Evolutionary conservation across 1,140 invertebrate genomes (phyloP).

Genomic region (Paraescarpia echinospica): DNA sequence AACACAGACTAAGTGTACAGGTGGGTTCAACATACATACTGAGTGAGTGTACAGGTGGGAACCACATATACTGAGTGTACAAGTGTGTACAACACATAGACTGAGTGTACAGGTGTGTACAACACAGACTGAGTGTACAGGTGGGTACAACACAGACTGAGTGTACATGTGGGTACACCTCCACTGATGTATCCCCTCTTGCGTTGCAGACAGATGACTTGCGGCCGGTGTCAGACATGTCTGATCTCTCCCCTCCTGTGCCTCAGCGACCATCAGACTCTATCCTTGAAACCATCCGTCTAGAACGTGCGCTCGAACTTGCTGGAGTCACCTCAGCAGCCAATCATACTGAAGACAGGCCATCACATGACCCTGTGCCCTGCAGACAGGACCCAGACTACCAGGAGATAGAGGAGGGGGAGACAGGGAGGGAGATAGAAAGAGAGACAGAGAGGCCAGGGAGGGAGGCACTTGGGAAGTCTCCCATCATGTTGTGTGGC

Average conservation of each 20-base stretch:
- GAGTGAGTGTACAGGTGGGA: too few species aligned
- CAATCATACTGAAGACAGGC: not conserved
- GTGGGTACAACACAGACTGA: too few species aligned
- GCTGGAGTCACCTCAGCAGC: not conserved
- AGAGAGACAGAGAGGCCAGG: not conserved
- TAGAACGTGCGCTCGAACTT: conserved; percentile 8
- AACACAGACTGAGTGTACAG: too few species aligned
- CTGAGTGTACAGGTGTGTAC: too few species aligned
- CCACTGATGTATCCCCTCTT: not conserved
- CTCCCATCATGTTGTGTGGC: not conserved
- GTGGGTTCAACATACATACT: not conserved
- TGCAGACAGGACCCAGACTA: not conserved
- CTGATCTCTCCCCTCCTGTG: conserved; percentile 11
- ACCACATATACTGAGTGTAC: too few species aligned
- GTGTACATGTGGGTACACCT: too few species aligned
- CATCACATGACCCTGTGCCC: not conserved
- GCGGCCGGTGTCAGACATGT: not conserved
- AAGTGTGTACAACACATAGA: too few species aligned
- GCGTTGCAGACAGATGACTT: not conserved
- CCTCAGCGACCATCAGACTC: conserved; percentile 11
- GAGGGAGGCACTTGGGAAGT: not conserved
- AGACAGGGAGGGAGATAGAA: not conserved
- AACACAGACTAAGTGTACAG: conserved; percentile 5
- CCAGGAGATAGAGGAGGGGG: conserved; percentile 7
- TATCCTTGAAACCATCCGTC: conserved; percentile 12